Conservation (phyloP, 2,113 vertebrate species). For the Neoarius graeffei region DNA sequence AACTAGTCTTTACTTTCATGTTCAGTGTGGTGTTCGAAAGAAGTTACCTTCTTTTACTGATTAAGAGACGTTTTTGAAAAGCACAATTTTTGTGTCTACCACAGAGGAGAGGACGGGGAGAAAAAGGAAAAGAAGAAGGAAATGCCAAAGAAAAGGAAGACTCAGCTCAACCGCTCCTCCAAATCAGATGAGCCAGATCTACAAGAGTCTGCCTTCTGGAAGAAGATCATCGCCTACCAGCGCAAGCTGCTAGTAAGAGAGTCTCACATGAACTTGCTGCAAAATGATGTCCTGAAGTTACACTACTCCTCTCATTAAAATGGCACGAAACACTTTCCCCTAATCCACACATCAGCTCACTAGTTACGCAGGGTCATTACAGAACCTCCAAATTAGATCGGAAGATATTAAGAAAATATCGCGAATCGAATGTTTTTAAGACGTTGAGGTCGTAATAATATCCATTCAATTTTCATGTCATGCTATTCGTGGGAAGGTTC, state of each 20-base stretch:
- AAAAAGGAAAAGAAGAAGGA: constrained; percentile 83
- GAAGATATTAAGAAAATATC: neutral
- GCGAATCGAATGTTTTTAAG: neutral
- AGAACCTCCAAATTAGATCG: neutral
- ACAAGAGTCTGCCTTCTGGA: constrained; percentile 92
- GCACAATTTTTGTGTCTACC: constrained; percentile 29
- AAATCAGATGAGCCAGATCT: constrained; percentile 86
- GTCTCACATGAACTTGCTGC: neutral
- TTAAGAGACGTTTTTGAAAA: too few relatives aligned
- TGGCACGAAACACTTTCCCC: too few relatives aligned
- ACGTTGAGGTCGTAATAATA: neutral
- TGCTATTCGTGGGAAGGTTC: constrained; percentile 12
- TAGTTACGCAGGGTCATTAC: neutral
- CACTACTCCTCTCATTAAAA: neutral
- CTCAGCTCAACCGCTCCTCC: constrained; percentile 75
- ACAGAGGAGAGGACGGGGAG: constrained; percentile 69
- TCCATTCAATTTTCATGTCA: neutral
- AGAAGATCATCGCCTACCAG: constrained; percentile 94
- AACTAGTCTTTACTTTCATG: neutral
- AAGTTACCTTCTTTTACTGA: neutral
- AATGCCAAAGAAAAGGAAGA: constrained; percentile 79
- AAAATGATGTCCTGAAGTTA: neutral
- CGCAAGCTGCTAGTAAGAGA: constrained; percentile 89
- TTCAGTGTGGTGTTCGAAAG: neutral
- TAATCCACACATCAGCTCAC: neutral